Percentiles rank a stretch among this genome's conserved stretches.
These are phyloP conservation scores for Odiellus spinosus DNA, from an alignment of 2,888 invertebrate species.

Conservation along the genomic window DNA sequence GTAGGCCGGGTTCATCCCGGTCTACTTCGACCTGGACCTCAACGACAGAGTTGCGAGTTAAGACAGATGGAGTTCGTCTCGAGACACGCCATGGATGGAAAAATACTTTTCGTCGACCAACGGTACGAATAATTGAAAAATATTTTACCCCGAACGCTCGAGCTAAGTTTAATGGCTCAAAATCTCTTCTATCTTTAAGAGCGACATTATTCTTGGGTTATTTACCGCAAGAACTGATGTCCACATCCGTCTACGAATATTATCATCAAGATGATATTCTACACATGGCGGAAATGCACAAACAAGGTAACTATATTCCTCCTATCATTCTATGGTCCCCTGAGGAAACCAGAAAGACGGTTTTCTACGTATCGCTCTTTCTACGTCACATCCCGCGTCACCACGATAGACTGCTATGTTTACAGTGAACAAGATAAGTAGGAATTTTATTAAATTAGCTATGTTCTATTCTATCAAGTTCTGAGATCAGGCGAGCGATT, in stretches of 20 bases:
- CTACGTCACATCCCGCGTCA: too few species aligned
- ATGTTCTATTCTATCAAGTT: slow-evolving; percentile 17
- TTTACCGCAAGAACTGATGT: slow-evolving; percentile 78
- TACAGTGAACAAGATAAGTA: too few species aligned
- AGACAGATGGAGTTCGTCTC: slow-evolving; percentile 46
- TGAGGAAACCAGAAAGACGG: too few species aligned
- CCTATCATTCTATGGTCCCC: too few species aligned
- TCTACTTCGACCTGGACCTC: slow-evolving; percentile 26
- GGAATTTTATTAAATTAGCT: not conserved
- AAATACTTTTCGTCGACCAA: slow-evolving; percentile 82
- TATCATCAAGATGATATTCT: slow-evolving; percentile 65
- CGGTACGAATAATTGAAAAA: slow-evolving; percentile 38
- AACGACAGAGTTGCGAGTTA: slow-evolving; percentile 21
- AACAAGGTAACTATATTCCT: slow-evolving; percentile 38
- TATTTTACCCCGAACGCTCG: not conserved
- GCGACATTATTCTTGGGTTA: slow-evolving; percentile 76
- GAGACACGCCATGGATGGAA: slow-evolving; percentile 73
- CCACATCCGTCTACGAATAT: slow-evolving; percentile 85
- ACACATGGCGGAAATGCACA: slow-evolving; percentile 64
- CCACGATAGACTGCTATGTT: not conserved
- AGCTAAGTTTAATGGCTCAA: not conserved
- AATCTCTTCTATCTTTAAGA: slow-evolving; percentile 35
- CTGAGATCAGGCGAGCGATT: slow-evolving; percentile 26
- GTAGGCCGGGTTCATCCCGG: slow-evolving; percentile 58
- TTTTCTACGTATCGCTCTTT: too few species aligned